Conservation (phyloP, 2,797 vertebrate genomes). For the Tapirus indicus region DNA sequence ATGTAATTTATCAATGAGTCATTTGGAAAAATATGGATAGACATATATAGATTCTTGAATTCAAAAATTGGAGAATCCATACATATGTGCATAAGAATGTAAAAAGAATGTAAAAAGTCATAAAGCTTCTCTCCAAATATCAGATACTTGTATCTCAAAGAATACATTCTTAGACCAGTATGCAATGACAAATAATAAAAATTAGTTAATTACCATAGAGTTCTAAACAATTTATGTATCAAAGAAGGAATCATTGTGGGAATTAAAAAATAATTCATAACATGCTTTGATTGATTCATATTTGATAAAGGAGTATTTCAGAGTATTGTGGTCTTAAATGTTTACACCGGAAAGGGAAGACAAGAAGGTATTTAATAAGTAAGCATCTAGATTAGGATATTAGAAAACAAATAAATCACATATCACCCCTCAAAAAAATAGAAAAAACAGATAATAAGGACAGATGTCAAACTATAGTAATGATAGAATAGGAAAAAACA, state of each 20-base stretch:
- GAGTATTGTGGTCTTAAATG: neutral
- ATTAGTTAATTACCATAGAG: neutral
- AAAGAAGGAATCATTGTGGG: neutral
- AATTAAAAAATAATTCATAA: neutral
- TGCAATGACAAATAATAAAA: neutral
- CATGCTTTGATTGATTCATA: neutral
- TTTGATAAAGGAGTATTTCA: neutral
- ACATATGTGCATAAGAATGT: neutral
- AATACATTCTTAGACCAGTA: neutral
- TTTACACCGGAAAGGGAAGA: neutral
- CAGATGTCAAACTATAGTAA: neutral
- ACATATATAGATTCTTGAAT: neutral
- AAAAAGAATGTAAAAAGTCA: neutral
- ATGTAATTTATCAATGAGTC: neutral
- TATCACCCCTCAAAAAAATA: neutral
- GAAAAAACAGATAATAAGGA: neutral
- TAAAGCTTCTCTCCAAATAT: neutral
- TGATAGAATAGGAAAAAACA: neutral
- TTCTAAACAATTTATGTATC: neutral
- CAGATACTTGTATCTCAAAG: neutral
- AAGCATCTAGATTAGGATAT: neutral
- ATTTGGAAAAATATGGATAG: neutral
- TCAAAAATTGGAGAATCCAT: neutral
- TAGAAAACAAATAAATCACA: neutral
- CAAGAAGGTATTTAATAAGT: neutral